Evolutionary conservation across 1,140 invertebrate genomes (phyloP), one percentile per base, ranked within the genome.

Genomic region (Trichomalopsis sarcophagae): DNA sequence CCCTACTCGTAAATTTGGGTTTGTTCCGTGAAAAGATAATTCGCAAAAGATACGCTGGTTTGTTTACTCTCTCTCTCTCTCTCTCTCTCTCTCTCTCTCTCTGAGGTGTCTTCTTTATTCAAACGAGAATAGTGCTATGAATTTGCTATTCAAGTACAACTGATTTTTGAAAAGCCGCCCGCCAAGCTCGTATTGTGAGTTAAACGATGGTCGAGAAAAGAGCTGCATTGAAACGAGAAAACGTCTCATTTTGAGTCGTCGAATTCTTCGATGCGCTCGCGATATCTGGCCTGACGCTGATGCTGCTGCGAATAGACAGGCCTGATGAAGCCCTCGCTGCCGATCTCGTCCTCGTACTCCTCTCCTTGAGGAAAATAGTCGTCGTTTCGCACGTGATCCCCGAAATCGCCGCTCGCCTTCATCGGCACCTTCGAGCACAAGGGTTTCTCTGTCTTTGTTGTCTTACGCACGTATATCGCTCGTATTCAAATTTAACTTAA

Each of bases 341-440:
- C 89, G 10, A 89, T 87, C 50, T 90, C 89, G 0, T 91, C 89
- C 23, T 91, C 90, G 79, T 87, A 92, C 9, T 91, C 91, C 0
- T 89, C 90, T 23, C 91, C 91, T 83, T 89, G 87, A 1, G 91
- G 91, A 17, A 90, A 91, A 74, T 90, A 92, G 73, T 92, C 91
- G 81, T 92, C 91, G 78, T 90, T 91, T 27, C 86, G 27, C 0
- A n/a, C 27, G 44, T 88, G 85, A 62, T 90, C 87, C 3, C 47
- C 55, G 9, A 79, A 27, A 3, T 86, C 79, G 81, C 82, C 66
- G 30, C 21, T 17, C 75, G 3, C 10, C 21, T 11, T 21, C 27
- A 23, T 47, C 75, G 21, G 75, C 21, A 76, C 75, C 75, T 76
- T 50, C 75, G 75, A 27, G 75, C 21, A 76, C 9, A 47, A 47